phyloP scores from a whole-genome alignment of 2,888 invertebrate genomes.

The Kryphioiulus occultus region DNA sequence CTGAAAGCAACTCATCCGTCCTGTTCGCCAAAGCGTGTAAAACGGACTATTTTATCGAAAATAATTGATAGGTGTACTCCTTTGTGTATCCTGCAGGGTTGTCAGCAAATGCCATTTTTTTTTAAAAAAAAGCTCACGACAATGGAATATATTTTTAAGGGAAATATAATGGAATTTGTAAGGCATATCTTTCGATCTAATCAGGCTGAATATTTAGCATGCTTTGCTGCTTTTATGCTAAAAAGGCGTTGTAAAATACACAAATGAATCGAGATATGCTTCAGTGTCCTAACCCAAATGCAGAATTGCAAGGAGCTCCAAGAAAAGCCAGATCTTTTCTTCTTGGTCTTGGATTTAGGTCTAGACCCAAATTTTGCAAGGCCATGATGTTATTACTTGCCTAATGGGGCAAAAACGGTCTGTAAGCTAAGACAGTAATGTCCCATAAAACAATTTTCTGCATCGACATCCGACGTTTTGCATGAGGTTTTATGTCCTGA shows the following conservation, averaged over 20 bases:
- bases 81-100: slow-evolving; percentile 11
- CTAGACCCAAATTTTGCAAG: slow-evolving; percentile 26
- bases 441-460: neutral
- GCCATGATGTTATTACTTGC: neutral
- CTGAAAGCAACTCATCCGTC: neutral
- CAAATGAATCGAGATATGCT: slow-evolving; percentile 3
- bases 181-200: slow-evolving; percentile 12
- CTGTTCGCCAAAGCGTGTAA: slow-evolving; percentile 14
- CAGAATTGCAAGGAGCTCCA: neutral
- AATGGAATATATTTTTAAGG: neutral
- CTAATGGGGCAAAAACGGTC: neutral
- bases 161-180: slow-evolving; percentile 35
- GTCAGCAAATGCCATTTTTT: neutral
- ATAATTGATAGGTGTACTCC: slow-evolving; percentile 2
- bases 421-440: neutral
- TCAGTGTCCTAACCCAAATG: neutral
- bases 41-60: neutral
- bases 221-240: neutral
- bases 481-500: neutral
- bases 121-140: neutral
- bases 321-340: neutral
- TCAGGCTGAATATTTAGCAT: neutral
- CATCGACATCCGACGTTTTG: neutral
- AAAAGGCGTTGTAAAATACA: neutral
- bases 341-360: neutral